Conservation (phyloP, 2,888 invertebrate species). For the Eucera pruinosa region DNA sequence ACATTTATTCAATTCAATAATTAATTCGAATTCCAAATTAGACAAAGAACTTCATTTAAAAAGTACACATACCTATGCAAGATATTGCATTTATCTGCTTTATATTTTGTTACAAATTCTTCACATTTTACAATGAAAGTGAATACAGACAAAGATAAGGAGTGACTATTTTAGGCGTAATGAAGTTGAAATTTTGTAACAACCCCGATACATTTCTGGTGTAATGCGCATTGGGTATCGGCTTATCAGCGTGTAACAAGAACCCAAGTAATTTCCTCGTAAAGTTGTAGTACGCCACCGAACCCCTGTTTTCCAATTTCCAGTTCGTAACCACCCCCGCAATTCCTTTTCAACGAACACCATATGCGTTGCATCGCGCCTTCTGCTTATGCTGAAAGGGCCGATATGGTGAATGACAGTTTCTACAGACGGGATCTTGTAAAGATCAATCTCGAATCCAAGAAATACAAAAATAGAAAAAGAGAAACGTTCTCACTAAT, state of each 20-base stretch:
- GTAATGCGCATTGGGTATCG: conserved; percentile 7
- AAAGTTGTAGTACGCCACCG: conserved; percentile 22
- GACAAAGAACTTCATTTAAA: too few relatives aligned
- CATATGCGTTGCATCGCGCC: conserved; percentile 31
- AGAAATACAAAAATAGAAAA: background rate
- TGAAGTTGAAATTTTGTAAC: background rate
- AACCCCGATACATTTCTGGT: background rate
- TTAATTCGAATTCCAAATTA: too few relatives aligned
- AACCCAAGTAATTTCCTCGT: conserved; percentile 52
- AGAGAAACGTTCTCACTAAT: too few relatives aligned
- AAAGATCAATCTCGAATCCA: background rate
- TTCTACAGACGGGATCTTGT: background rate
- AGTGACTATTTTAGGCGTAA: background rate
- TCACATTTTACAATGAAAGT: too few relatives aligned
- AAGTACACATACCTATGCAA: too few relatives aligned
- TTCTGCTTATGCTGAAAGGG: conserved; percentile 16
- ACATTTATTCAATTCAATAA: too few relatives aligned
- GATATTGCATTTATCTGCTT: too few relatives aligned
- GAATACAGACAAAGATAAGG: too few relatives aligned
- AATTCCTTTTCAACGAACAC: conserved; percentile 32
- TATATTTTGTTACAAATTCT: too few relatives aligned
- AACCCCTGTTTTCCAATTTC: conserved; percentile 43
- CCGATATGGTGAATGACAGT: conserved; percentile 5
- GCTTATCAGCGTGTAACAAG: conserved; percentile 34
- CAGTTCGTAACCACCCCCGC: conserved; percentile 11